Conservation (phyloP, 2,113 vertebrate genomes). For the Passer montanus region DNA sequence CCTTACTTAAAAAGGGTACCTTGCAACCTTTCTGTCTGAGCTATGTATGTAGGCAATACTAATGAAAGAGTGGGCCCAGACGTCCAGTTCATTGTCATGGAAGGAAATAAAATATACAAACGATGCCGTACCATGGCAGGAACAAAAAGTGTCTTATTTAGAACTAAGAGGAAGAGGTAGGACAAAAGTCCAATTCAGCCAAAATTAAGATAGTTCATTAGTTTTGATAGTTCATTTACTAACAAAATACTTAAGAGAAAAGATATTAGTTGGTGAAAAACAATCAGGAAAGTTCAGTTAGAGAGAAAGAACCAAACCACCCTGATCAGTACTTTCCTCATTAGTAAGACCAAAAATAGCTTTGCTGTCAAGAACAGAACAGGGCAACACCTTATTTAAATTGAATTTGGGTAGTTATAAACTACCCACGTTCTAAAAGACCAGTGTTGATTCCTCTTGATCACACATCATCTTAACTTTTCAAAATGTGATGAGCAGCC, state of each 20-base stretch:
- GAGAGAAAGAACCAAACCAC: background rate
- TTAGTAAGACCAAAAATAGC: background rate
- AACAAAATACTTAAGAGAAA: background rate
- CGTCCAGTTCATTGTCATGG: background rate
- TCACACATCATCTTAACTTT: background rate
- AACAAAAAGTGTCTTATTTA: background rate
- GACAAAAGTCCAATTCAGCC: background rate
- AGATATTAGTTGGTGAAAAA: background rate
- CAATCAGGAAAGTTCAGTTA: background rate
- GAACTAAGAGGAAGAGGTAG: background rate
- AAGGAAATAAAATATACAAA: background rate
- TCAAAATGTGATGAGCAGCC: background rate
- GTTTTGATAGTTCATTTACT: background rate
- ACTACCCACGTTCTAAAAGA: background rate
- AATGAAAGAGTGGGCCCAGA: background rate
- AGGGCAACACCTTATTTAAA: background rate
- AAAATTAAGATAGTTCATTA: background rate
- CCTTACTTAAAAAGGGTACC: background rate
- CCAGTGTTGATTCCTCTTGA: background rate
- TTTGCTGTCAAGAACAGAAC: background rate
- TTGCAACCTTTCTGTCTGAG: background rate
- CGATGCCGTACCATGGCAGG: fast-evolving
- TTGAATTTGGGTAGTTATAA: background rate
- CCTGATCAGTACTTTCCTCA: background rate
- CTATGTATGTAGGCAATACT: background rate